phyloP scores from a whole-genome alignment of 2,797 vertebrate genomes.

The Odontamblyopus lacepedii region DNA sequence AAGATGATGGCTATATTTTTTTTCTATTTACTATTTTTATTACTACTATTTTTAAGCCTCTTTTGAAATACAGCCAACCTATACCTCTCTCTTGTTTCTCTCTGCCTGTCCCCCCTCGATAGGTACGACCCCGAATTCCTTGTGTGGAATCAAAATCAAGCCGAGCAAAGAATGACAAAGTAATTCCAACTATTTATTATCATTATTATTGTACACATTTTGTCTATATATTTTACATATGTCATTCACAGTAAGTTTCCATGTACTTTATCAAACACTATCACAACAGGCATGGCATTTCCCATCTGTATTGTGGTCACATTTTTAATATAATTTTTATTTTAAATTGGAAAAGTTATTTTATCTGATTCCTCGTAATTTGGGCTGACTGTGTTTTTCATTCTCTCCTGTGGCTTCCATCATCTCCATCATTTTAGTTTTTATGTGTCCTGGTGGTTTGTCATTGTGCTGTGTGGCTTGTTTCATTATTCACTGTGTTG shows the following conservation, averaged over 20 bases:
- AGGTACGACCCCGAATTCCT: conserved; percentile 88
- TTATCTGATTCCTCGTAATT: conserved; percentile 18
- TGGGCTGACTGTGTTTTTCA: conserved; percentile 34
- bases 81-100: conserved; percentile 79
- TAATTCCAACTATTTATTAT: conserved; percentile 84
- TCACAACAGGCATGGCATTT: conserved; percentile 58
- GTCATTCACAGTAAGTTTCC: conserved; percentile 67
- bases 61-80: conserved; percentile 79
- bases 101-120: conserved; percentile 85
- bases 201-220: conserved; percentile 49
- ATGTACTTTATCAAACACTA: conserved; percentile 56
- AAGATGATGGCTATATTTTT: conserved; percentile 63
- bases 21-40: conserved; percentile 57
- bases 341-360: conserved; percentile 14
- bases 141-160: conserved; percentile 91
- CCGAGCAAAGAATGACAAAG: conserved; percentile 89
- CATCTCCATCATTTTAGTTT: conserved; percentile 40
- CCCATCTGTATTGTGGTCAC: conserved; percentile 59
- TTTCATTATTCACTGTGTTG: background rate
- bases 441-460: conserved; percentile 42
- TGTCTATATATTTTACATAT: conserved; percentile 69
- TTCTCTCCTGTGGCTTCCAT: conserved; percentile 62
- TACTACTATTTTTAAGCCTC: conserved; percentile 58
- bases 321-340: conserved; percentile 13
- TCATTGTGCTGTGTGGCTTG: conserved; percentile 44